A percentile compares a stretch with the other conserved stretches of the same genome.
Evolutionary conservation across 2,113 vertebrate species (phyloP).

Genomic region (Rutilus rutilus): DNA sequence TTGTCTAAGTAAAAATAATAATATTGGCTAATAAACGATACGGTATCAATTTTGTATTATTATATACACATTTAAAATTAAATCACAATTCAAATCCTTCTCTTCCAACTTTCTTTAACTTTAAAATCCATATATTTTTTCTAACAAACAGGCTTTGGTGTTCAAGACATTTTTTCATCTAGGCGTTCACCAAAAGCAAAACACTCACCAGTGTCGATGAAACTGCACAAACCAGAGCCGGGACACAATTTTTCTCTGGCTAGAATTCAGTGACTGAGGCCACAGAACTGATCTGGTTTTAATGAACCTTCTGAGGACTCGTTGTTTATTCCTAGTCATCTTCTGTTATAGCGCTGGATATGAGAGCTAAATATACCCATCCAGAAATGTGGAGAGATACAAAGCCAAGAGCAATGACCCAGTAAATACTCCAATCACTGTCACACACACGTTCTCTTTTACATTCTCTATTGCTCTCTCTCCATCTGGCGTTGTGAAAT

Average conservation of each 20-base stretch:
- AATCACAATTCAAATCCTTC: background rate
- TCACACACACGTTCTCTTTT: constrained; percentile 34
- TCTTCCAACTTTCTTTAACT: background rate
- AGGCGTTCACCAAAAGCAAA: background rate
- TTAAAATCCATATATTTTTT: background rate
- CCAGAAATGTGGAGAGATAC: constrained; percentile 31
- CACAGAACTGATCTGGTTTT: background rate
- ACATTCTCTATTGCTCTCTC: background rate
- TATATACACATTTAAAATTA: background rate
- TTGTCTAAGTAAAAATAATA: too few species aligned
- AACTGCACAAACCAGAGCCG: background rate
- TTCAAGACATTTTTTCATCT: background rate
- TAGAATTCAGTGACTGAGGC: background rate
- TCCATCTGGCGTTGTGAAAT: constrained; percentile 18
- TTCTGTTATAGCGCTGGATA: constrained; percentile 1
- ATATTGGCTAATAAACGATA: too few species aligned
- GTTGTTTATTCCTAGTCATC: constrained; percentile 24
- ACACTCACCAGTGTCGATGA: background rate
- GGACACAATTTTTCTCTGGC: background rate
- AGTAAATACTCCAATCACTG: constrained; percentile 46
- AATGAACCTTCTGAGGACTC: constrained; percentile 12
- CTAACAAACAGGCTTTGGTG: background rate
- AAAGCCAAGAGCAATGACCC: constrained; percentile 47
- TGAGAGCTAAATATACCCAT: constrained; percentile 45
- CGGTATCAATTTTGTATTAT: background rate